Base-by-base conservation (phyloP, 2,888 invertebrate genomes). In the Leptinotarsa haldemani region DNA sequence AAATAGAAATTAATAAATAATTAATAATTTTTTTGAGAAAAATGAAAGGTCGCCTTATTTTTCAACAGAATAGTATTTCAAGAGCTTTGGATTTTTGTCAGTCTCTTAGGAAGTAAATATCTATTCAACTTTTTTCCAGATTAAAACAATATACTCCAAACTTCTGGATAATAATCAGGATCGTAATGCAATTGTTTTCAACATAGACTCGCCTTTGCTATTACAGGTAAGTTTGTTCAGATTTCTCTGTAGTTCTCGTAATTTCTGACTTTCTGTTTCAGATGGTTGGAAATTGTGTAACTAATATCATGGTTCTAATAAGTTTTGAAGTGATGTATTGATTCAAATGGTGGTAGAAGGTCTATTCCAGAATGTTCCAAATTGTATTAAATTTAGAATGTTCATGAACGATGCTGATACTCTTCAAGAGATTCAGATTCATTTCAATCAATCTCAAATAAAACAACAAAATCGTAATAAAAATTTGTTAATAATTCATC, bases 201-300 rank as follows among this genome's bases (percentile, higher is more conserved):
- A 50, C 18, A 63, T 69, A 30, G 64, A 69, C 20, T 50, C 69
- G 2, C 20, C 61, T 15, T 63, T 69, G 20, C 16, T 69, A 48
- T 12, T 63, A 20, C 47, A 69, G n/a, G 69, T 69, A 30, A n/a
- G 69, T 48, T 58, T 9, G 16, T 69, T 47, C n/a, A 16, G 58
- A 12, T 64, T 15, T 18, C 20, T 63, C 25, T n/a, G 16, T 15
- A 30, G 22, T 53, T 20, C 13, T n/a, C 4, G 20, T 20, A 22
- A 22, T 13, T 56, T 69, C 1, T 12, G 20, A 52, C 1, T n/a
- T 47, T 46, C 40, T 64, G 16, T 76, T 75, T 69, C 58, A 76
- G 75, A 71, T 77, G 30, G 13, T 75, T 63, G 74, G 75, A 63
- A 69, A 68, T 20, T 77, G 77, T 65, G 47, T 58, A 16, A 71